Evolutionary conservation across 2,888 invertebrate genomes (phyloP), one percentile per base, ranked within the genome.

Genomic region (Drepanosiphum platanoidis): DNA sequence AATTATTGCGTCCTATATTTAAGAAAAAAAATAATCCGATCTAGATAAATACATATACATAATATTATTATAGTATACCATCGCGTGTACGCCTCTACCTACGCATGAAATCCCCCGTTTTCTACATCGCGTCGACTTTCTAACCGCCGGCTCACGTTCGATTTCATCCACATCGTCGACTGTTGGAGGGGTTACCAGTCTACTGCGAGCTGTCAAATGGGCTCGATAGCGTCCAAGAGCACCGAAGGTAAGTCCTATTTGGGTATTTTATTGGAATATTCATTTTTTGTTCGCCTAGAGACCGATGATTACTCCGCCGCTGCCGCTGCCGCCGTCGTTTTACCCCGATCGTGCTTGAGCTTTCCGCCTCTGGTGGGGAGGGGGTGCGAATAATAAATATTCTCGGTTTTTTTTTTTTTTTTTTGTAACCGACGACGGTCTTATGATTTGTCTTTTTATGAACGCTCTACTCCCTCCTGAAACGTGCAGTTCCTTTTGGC

Each of bases 161-260:
- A 58, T 70, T 52, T 27, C 70, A 34, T 36, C 70, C n/a, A 79
- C 58, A 9, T 30, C 39, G 30, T 11, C 61, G 34, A 15, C 68
- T 13, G 71, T 27, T 52, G 52, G 52, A 52, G 52, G 52, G 52
- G 52, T 52, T 15, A 52, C 8, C 39, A 81, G 81, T 82, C 39
- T 39, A 61, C 32, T 11, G 13, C 61, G 71, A 42, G 71, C 81
- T 61, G 39, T 39, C 58, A 77, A 77, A 84, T 84, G 84, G 84
- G 84, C 74, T 84, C 84, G 36, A 84, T 84, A 52, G 84, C 84
- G 58, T 84, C 84, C 3, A 84, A 84, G 32, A 77, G 18, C 75
- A 11, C 36, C 0, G 77, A 77, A 68, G 68, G 84, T 84, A 34
- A 84, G 84, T 84, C 4, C 32, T 74, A 18, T 27, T 13, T 30